phyloP scores from a whole-genome alignment of 1,140 invertebrate genomes.

The Aphelenchoides avenae region DNA sequence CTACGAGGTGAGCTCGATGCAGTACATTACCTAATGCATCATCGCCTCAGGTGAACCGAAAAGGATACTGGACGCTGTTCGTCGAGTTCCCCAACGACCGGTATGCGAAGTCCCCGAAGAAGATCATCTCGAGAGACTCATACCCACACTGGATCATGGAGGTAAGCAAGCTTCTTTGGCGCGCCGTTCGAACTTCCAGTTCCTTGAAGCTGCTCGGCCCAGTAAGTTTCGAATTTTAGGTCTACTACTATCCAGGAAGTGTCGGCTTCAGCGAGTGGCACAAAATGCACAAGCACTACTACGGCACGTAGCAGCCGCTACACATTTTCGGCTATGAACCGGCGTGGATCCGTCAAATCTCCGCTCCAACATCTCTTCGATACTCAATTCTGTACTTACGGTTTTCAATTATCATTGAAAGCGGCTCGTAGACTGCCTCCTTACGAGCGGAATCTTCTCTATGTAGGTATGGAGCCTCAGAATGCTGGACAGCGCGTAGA shows the following conservation, averaged over 20 bases:
- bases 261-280: constrained; percentile 58
- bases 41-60: constrained; percentile 48
- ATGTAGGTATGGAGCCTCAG: no score
- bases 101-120: constrained; percentile 56
- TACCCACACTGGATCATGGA: constrained; percentile 59
- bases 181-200: not conserved
- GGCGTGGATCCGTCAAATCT: no score
- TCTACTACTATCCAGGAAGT: constrained; percentile 52
- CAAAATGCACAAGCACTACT: constrained; percentile 46
- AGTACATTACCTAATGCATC: not conserved
- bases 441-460: no score
- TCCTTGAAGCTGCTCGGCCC: constrained; percentile 4
- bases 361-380: no score
- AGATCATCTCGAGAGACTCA: constrained; percentile 55
- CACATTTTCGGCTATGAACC: no score
- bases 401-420: no score
- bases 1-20: constrained; percentile 45
- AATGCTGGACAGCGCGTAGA: no score
- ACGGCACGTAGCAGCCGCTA: no score
- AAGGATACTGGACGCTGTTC: constrained; percentile 57
- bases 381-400: no score
- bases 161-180: constrained; percentile 19
- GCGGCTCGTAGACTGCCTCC: no score
- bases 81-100: constrained; percentile 56
- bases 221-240: constrained; percentile 29